A percentile compares a stretch with the other conserved stretches of the same genome.
These are phyloP conservation scores for Saccostrea echinata DNA, from an alignment of 1,140 invertebrate species.

Conservation along the genomic window DNA sequence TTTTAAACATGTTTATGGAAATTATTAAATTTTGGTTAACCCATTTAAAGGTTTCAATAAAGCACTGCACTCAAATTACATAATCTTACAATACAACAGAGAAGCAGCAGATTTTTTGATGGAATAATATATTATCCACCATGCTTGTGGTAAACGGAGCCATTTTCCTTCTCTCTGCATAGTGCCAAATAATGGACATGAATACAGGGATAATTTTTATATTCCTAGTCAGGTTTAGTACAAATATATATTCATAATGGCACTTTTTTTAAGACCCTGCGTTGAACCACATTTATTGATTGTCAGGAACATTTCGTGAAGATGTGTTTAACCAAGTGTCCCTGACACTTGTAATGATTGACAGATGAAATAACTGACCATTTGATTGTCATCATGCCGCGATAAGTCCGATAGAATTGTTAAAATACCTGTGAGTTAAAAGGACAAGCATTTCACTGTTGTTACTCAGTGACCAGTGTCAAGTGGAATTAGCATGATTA, in stretches of 20 bases:
- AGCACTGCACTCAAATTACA: neutral
- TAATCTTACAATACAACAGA: neutral
- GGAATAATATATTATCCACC: neutral
- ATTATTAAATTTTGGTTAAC: too few species aligned
- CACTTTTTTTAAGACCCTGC: neutral
- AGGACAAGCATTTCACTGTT: neutral
- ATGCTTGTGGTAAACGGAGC: neutral
- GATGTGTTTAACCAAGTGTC: neutral
- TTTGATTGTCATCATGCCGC: neutral
- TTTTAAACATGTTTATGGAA: too few species aligned
- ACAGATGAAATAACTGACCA: slow-evolving; percentile 10
- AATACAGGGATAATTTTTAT: neutral
- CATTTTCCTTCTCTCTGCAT: neutral
- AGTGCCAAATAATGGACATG: neutral
- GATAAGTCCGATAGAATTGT: neutral
- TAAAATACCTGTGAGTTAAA: neutral
- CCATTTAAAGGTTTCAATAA: neutral
- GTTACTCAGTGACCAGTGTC: neutral
- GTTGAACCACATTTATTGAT: slow-evolving; percentile 18
- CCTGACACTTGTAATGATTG: neutral
- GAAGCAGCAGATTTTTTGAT: neutral
- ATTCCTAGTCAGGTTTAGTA: neutral
- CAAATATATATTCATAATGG: neutral
- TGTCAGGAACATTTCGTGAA: neutral
- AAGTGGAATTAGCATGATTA: neutral